Conservation (phyloP, 2,113 vertebrate genomes). For the Prinia subflava region DNA sequence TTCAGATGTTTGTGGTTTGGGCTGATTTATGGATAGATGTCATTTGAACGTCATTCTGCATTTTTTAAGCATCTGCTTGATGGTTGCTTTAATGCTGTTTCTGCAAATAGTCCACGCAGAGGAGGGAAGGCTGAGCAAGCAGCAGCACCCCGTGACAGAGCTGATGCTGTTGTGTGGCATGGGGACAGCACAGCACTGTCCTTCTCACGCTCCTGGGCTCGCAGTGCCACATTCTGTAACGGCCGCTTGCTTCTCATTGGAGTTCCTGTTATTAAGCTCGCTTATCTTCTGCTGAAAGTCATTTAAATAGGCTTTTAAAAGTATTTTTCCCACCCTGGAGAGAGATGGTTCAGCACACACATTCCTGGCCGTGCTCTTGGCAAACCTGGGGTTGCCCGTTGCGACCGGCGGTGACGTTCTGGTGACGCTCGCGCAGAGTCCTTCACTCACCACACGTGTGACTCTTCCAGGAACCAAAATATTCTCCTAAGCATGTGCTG, state of each 20-base stretch:
- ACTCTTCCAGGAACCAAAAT: not conserved
- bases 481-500: not conserved
- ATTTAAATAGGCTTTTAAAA: not conserved
- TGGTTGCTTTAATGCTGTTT: slow-evolving; percentile 36
- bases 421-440: not conserved
- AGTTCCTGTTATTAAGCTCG: not conserved
- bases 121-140: slow-evolving; percentile 24
- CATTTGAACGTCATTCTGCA: slow-evolving; percentile 57
- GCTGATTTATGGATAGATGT: slow-evolving; percentile 69
- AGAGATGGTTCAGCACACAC: not conserved
- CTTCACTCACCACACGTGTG: rapidly evolving
- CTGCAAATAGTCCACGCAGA: slow-evolving; percentile 22
- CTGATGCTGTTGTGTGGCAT: not conserved
- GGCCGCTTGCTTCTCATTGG: not conserved
- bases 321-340: not conserved
- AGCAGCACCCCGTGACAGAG: slow-evolving; percentile 26
- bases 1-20: slow-evolving; percentile 68
- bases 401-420: rapidly evolving
- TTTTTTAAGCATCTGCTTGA: slow-evolving; percentile 64
- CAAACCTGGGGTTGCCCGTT: not conserved
- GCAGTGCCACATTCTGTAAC: not conserved
- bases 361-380: rapidly evolving
- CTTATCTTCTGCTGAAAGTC: not conserved
- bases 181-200: not conserved
- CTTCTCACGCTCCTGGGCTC: not conserved